Evolutionary conservation across 35 echinoderm and acorn worm genomes (phyloP).

Genomic region (Amphiura filiformis): DNA sequence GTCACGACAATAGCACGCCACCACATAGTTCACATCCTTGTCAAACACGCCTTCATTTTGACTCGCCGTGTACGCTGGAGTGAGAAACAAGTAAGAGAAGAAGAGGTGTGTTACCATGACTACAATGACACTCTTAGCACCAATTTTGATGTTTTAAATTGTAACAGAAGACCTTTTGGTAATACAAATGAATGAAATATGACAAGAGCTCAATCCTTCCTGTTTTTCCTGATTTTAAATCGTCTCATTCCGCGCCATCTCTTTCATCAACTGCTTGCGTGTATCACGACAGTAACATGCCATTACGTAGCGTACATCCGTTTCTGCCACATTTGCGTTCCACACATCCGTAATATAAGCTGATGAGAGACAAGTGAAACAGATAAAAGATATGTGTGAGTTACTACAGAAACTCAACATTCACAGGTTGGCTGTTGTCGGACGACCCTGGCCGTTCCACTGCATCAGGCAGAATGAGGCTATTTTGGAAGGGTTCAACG

Average conservation of each 20-base stretch:
- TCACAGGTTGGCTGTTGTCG: not conserved
- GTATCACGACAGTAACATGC: not conserved
- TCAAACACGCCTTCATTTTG: not conserved
- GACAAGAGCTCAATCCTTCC: too few species aligned
- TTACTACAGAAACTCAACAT: not conserved
- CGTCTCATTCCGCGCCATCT: not conserved
- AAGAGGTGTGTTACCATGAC: not conserved
- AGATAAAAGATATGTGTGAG: not conserved
- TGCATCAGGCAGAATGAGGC: too few species aligned
- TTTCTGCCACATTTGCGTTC: not conserved
- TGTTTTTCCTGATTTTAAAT: too few species aligned
- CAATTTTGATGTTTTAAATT: not conserved
- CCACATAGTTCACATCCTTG: not conserved
- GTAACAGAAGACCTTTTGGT: not conserved
- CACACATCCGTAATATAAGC: not conserved
- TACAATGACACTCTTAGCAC: not conserved
- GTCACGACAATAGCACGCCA: slow-evolving; percentile 3
- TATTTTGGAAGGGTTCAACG: too few species aligned
- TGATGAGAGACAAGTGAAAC: not conserved
- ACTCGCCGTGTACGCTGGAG: not conserved
- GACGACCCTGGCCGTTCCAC: too few species aligned
- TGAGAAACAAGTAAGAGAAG: not conserved
- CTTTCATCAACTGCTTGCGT: not conserved
- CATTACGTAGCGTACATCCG: not conserved
- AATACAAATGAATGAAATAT: too few species aligned